Conservation (phyloP, 2,888 invertebrate genomes). For the Trichopria drosophilae region DNA sequence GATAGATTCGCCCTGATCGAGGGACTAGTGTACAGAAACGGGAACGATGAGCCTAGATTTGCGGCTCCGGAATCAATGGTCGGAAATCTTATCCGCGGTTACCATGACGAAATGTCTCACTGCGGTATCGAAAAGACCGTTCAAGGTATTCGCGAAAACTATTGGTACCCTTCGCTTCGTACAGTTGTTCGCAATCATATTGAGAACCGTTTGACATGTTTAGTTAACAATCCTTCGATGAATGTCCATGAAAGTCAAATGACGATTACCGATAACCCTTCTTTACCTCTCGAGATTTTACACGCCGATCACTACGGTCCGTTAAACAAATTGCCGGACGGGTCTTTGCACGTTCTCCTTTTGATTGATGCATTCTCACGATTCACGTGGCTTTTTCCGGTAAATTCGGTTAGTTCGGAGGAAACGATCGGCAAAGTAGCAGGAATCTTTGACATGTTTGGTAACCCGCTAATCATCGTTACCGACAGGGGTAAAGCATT, state of each 20-base stretch:
- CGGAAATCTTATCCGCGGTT: conserved; percentile 5
- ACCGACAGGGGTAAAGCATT: conserved; percentile 9
- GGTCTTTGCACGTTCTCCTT: conserved; percentile 9
- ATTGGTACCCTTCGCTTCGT: too few species aligned
- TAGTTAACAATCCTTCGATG: too few species aligned
- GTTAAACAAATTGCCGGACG: conserved; percentile 5
- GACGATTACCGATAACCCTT: too few species aligned
- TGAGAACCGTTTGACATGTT: too few species aligned
- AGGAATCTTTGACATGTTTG: not conserved
- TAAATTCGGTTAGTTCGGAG: not conserved
- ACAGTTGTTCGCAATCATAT: too few species aligned
- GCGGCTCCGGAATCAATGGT: conserved; percentile 16
- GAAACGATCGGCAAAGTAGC: not conserved
- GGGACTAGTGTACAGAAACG: not conserved
- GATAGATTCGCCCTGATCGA: conserved; percentile 2
- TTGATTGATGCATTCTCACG: conserved; percentile 10
- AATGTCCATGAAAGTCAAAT: too few species aligned
- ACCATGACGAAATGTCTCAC: conserved; percentile 15
- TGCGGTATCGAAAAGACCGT: conserved; percentile 23
- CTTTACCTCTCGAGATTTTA: too few species aligned
- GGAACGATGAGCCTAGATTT: not conserved
- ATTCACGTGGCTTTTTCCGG: conserved; percentile 3
- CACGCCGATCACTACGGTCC: too few species aligned
- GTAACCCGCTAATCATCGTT: conserved; percentile 5
- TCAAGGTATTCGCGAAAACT: too few species aligned